These are phyloP conservation scores for Crotalus horridus DNA, from an alignment of 2,113 vertebrate species.

Conservation along the genomic window DNA sequence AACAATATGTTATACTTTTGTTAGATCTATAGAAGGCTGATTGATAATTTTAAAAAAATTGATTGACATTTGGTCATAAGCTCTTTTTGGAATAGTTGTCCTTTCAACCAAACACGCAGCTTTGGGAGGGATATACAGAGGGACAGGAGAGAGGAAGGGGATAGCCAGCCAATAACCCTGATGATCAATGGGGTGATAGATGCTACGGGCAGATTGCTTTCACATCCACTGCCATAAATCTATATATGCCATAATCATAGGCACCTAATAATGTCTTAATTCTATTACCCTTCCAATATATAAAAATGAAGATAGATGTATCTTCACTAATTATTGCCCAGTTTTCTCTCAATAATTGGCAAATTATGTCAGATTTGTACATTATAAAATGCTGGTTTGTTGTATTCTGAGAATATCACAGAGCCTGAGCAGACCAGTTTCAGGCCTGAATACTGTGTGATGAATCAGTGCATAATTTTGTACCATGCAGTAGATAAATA, in stretches of 20 bases:
- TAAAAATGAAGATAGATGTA: background rate
- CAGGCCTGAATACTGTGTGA: background rate
- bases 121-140: background rate
- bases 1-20: background rate
- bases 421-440: background rate
- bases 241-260: background rate
- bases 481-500: background rate
- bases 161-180: background rate
- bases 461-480: background rate
- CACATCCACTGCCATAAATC: background rate
- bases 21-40: background rate
- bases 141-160: background rate
- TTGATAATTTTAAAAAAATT: background rate
- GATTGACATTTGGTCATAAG: background rate
- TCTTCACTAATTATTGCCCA: background rate
- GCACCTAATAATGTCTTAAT: background rate
- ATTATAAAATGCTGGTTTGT: background rate
- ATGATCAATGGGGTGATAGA: background rate
- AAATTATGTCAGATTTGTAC: background rate
- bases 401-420: background rate
- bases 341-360: background rate
- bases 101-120: background rate
- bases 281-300: background rate
- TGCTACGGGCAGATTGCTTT: background rate
- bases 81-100: background rate